A percentile compares a stretch with the other conserved stretches of the same genome.
Conservation (phyloP, 2,888 invertebrate species). For the Pristionchus arcanus region DNA sequence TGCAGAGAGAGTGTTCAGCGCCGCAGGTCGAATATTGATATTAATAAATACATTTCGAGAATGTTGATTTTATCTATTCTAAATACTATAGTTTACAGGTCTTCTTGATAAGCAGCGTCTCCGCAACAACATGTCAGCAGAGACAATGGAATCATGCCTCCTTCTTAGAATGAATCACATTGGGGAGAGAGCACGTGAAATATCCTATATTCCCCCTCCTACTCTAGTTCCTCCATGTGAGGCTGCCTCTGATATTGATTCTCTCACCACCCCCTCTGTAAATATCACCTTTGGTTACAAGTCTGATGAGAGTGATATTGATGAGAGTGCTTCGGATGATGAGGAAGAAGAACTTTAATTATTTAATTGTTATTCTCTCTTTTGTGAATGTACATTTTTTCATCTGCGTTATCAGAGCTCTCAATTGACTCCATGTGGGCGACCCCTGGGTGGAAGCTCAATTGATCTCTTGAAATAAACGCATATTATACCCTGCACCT, state of each 20-base stretch:
- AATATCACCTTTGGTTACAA: not conserved
- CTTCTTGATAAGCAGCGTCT: slow-evolving; percentile 33
- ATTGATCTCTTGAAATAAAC: no score
- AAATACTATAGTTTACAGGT: not conserved
- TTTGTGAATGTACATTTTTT: not conserved
- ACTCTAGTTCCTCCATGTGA: not conserved
- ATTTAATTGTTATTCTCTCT: not conserved
- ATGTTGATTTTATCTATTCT: not conserved
- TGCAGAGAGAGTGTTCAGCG: slow-evolving; percentile 13
- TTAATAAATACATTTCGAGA: no score
- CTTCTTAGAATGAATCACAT: not conserved
- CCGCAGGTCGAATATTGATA: not conserved
- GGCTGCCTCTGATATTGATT: not conserved
- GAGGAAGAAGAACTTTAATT: not conserved
- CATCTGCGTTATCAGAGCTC: no score
- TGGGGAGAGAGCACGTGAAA: slow-evolving; percentile 10
- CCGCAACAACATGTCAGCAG: slow-evolving; percentile 10
- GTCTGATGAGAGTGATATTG: slow-evolving; percentile 1
- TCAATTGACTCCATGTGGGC: no score
- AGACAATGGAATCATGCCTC: slow-evolving; percentile 3
- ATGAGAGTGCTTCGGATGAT: not conserved
- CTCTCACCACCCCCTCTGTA: not conserved
- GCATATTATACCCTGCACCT: no score
- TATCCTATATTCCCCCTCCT: not conserved
- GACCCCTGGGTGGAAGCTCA: no score